phyloP scores from a whole-genome alignment of 2,113 vertebrate genomes.

The Falcunculus frontatus region DNA sequence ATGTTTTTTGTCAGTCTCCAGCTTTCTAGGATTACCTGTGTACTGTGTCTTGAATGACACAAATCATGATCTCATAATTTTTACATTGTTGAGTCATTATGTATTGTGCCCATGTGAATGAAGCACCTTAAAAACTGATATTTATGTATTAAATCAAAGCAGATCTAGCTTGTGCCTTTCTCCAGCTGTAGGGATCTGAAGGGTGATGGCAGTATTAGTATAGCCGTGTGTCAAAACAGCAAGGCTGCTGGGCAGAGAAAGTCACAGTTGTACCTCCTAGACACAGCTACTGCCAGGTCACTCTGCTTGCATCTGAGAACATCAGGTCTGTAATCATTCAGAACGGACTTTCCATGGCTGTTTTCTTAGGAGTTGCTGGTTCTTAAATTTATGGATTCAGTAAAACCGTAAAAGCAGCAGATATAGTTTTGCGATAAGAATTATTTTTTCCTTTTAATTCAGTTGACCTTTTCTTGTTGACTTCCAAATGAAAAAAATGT shows the following conservation, averaged over 20 bases:
- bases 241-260: neutral
- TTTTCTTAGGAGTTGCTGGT: neutral
- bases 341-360: neutral
- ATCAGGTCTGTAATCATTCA: neutral
- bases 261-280: neutral
- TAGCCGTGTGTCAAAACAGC: neutral
- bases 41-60: slow-evolving; percentile 27
- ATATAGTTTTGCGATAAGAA: neutral
- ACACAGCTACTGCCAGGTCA: neutral
- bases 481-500: neutral
- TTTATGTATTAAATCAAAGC: slow-evolving; percentile 36
- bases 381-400: neutral
- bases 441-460: neutral
- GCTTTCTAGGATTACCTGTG: slow-evolving; percentile 57
- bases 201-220: neutral
- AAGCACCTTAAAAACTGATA: slow-evolving; percentile 33
- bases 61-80: slow-evolving; percentile 55
- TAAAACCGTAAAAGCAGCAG: neutral
- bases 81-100: slow-evolving; percentile 30
- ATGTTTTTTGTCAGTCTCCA: slow-evolving; percentile 54
- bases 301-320: neutral
- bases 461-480: neutral
- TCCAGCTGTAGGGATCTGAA: neutral
- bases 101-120: slow-evolving; percentile 26
- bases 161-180: neutral